Base-by-base conservation (phyloP, 2,888 invertebrate species). In the Beris morrisii region DNA sequence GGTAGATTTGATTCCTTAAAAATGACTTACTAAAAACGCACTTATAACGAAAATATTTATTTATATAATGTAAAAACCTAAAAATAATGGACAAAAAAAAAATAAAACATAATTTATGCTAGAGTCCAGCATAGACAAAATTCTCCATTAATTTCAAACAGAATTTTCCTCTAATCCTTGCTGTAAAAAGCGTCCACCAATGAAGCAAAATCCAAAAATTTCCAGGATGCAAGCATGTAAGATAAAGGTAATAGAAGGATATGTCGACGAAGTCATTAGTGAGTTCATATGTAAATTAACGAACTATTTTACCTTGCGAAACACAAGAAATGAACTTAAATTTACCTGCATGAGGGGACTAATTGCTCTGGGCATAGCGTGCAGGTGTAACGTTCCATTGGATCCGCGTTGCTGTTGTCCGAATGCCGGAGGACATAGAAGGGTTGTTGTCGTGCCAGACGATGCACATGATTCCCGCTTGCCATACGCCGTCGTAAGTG, bases 401-500 rank as follows among this genome's bases (percentile, higher is more conserved):
- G 80, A 80, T 61, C 78, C 78, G 13, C 79, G 78, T 69, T 78
- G 79, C 73, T 73, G 74, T 4, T 53, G n/a, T 5, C 53, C 53
- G 61, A 71, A 73, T 64, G 72, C 77, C 70, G 66, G 81, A 52
- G 78, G 79, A 30, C 84, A 83, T 71, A 91, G 84, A 71, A 90
- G 83, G 5, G 91, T 91, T 12, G 91, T 91, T 66, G 91, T 91
- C 46, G 91, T 91, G 65, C 88, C 86, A 79, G 92, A 91, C 65
- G 91, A 90, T 13, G 89, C 87, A 69, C 89, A 88, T 4, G 91
- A 91, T 79, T 92, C 92, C 69, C 91, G 83, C 80, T 91, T 91
- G 73, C 85, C 83, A 76, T 85, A 86, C 69, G 79, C 77, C 11
- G 78, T 82, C 72, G 88, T 87, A 64, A 90, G 87, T 74, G 90